Evolutionary conservation across 2,797 vertebrate species (phyloP), one percentile per base, ranked within the genome.

Genomic region (Aulostomus chinensis): DNA sequence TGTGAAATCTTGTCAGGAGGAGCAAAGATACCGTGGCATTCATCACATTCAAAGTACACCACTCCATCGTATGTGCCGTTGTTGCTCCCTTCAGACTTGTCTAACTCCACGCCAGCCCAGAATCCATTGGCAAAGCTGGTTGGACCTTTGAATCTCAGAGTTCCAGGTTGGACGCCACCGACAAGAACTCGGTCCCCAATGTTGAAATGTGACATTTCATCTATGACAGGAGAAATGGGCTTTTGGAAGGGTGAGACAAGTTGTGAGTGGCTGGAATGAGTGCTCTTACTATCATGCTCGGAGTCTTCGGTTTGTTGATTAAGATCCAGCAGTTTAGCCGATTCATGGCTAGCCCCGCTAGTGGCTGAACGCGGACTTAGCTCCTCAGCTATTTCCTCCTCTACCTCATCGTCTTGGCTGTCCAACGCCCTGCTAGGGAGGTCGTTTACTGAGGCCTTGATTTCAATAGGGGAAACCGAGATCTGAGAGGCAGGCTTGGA

Each of bases 21-120:
- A 71, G 95, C 96, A 75, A 99, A 99, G 86, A 99, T 95, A 26
- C 97, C 96, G 42, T 97, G 93, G 33, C 85, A 85, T 55, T 94
- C 91, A 53, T 83, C 83, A 70, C 96, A 99, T 12, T 90, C 70
- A 53, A 99, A 99, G 78, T 99, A 99, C 0, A 84, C 81, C 55
- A 94, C 84, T 1, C 89, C 94, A 63, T 94, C 90, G 0, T 96
- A 98, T 4, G 93, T 94, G 52, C 97, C 97, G 10, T 94, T 93
- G 73, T 97, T 98, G 74, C 93, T 98, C 36, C 97, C 97, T 86
- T 98, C 95, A 28, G 95, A 90, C 65, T 94, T 90, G 63, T 99
- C 96, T 56, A 99, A 78, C 76, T 98, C 97, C 43, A 98, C 95
- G 0, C 97, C 97, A n/a, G 94, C 96, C 97, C 96, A 98, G 80